Evolutionary conservation across 2,888 invertebrate species (phyloP).

Genomic region (Drosophila pseudotakahashii): DNA sequence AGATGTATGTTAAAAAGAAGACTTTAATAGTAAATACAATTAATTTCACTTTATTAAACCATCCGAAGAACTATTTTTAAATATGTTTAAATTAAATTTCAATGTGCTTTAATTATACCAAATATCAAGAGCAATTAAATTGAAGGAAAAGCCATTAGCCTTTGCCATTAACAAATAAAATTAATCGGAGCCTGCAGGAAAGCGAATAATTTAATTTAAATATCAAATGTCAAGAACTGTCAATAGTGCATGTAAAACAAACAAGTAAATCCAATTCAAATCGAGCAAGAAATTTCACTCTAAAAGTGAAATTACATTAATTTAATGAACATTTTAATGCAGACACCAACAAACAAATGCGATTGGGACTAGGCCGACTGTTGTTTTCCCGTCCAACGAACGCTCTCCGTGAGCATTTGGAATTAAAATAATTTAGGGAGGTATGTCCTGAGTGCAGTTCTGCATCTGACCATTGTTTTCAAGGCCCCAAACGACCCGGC

Average conservation of each 20-base stretch:
- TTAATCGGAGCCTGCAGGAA: conserved; percentile 11
- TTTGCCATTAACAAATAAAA: conserved; percentile 1
- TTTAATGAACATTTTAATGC: conserved; percentile 69
- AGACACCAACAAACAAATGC: conserved; percentile 48
- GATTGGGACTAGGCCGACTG: conserved; percentile 23
- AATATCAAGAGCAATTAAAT: conserved; percentile 36
- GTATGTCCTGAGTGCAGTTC: conserved; percentile 43
- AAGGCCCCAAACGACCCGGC: conserved; percentile 35
- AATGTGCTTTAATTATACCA: neutral
- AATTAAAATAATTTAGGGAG: conserved; percentile 59
- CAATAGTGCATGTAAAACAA: conserved; percentile 18
- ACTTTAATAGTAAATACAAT: neutral
- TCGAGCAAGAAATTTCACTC: neutral
- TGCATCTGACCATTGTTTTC: conserved; percentile 59
- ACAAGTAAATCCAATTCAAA: conserved; percentile 15
- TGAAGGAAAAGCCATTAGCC: conserved; percentile 11
- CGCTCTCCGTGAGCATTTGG: conserved; percentile 8
- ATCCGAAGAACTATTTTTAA: neutral
- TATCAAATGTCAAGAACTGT: conserved; percentile 14
- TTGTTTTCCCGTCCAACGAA: conserved; percentile 15
- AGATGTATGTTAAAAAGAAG: neutral
- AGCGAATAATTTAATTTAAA: conserved; percentile 25
- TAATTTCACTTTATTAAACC: neutral
- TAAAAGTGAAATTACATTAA: conserved; percentile 51
- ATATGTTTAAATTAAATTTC: neutral